Evolutionary conservation across 2,113 vertebrate genomes (phyloP).

Genomic region (Calyptomena viridis): DNA sequence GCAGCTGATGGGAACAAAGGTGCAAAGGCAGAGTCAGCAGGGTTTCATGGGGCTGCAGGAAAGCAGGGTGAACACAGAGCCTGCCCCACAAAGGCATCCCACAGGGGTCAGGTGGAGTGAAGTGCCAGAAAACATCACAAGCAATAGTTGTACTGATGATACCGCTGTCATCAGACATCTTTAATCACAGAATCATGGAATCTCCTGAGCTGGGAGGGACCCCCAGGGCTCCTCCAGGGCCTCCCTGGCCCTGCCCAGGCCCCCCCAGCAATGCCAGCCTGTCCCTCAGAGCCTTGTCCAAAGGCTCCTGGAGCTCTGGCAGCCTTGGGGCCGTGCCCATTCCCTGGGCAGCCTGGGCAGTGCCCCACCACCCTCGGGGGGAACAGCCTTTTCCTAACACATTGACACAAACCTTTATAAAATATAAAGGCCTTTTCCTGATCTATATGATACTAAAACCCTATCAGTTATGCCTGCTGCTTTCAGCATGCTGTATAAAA

Average conservation of each 20-base stretch:
- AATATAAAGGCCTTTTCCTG: not conserved
- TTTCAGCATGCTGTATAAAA: not conserved
- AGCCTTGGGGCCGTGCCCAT: not conserved
- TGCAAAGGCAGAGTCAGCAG: not conserved
- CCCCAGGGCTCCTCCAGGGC: too few species aligned
- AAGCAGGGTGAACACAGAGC: accelerated
- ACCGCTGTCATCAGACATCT: not conserved
- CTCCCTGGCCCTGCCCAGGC: not conserved
- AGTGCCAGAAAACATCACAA: accelerated
- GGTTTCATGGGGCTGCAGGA: not conserved
- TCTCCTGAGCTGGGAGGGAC: too few species aligned
- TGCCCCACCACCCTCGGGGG: not conserved
- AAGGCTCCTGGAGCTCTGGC: not conserved
- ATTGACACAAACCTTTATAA: not conserved
- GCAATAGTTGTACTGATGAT: accelerated
- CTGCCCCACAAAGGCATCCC: not conserved
- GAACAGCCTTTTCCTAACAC: not conserved
- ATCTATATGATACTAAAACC: accelerated
- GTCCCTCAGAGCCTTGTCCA: not conserved
- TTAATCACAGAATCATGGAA: accelerated
- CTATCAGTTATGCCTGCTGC: not conserved
- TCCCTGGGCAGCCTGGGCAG: not conserved
- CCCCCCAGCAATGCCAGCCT: not conserved
- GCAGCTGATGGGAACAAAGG: constrained; percentile 73
- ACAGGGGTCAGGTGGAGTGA: not conserved